Evolutionary conservation across 2,888 invertebrate genomes (phyloP).

Genomic region (Hydraecia micacea): DNA sequence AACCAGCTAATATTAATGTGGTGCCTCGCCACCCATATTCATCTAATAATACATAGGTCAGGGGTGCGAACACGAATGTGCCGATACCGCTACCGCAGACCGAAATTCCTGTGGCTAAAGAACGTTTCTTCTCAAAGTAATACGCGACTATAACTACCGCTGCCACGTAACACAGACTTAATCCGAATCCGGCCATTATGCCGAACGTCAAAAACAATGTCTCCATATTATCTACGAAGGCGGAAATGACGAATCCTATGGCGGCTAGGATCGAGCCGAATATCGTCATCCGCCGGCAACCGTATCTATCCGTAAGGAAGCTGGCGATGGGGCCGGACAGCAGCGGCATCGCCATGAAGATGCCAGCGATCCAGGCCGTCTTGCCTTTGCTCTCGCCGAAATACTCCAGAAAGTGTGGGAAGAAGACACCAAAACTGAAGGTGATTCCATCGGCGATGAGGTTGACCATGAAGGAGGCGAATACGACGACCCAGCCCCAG

Average conservation of each 20-base stretch:
- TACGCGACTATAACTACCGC: conserved; percentile 97
- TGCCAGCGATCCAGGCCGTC: conserved; percentile 97
- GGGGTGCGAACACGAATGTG: conserved; percentile 96
- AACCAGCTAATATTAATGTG: conserved; percentile 94
- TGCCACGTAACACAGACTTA: conserved; percentile 96
- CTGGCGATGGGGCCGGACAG: conserved; percentile 96
- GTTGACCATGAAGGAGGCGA: conserved; percentile 96
- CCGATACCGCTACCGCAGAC: conserved; percentile 97
- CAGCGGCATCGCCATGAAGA: conserved; percentile 97
- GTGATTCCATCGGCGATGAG: conserved; percentile 98
- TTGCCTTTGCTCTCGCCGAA: conserved; percentile 96
- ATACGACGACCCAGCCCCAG: conserved; percentile 98
- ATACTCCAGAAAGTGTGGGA: conserved; percentile 95
- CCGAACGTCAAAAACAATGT: conserved; percentile 95
- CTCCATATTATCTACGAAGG: conserved; percentile 94
- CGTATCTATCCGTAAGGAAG: conserved; percentile 95
- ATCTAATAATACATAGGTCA: conserved; percentile 93
- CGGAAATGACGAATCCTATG: conserved; percentile 94
- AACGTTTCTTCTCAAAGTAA: conserved; percentile 96
- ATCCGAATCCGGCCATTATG: conserved; percentile 95
- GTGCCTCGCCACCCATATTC: conserved; percentile 96
- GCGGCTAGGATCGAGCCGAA: conserved; percentile 94
- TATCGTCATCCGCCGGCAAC: conserved; percentile 94
- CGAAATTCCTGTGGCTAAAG: conserved; percentile 96
- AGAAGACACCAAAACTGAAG: conserved; percentile 97